Evolutionary conservation across 2,113 vertebrate species (phyloP).

Genomic region (Gopherus evgoodei): DNA sequence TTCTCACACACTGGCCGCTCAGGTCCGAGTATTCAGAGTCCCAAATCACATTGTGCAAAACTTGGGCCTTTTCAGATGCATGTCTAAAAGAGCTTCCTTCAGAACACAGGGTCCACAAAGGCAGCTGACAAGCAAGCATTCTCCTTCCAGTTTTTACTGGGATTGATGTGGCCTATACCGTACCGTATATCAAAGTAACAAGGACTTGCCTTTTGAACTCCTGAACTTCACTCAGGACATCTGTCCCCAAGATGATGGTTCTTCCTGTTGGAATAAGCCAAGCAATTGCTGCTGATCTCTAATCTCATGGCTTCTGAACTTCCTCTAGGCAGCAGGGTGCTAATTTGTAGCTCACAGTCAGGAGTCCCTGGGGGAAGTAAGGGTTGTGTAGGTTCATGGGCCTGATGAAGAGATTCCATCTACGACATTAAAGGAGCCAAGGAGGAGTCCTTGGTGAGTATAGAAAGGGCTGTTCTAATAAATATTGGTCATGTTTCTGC

Average conservation of each 20-base stretch:
- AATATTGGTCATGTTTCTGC: not conserved
- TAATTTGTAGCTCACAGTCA: not conserved
- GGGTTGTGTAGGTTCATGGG: not conserved
- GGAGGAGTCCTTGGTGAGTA: not conserved
- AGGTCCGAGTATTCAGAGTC: accelerated
- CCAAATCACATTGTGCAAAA: accelerated
- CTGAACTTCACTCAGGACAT: not conserved
- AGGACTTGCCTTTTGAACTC: not conserved
- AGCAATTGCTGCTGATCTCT: not conserved
- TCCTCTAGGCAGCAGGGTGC: not conserved
- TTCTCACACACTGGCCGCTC: not conserved
- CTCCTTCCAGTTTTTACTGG: not conserved
- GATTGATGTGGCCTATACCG: not conserved
- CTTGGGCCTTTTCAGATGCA: not conserved
- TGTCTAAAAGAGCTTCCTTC: not conserved
- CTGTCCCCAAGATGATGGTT: too few relatives aligned
- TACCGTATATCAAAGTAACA: accelerated
- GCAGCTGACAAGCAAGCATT: accelerated
- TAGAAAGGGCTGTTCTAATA: not conserved
- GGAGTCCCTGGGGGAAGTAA: too few relatives aligned
- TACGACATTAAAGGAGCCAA: not conserved
- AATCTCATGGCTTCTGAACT: not conserved
- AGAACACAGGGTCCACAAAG: accelerated
- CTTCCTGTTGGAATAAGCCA: not conserved
- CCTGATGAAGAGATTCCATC: not conserved